Conservation (phyloP, 64 coral and sea anemone genomes). For the Platygyra sinensis region DNA sequence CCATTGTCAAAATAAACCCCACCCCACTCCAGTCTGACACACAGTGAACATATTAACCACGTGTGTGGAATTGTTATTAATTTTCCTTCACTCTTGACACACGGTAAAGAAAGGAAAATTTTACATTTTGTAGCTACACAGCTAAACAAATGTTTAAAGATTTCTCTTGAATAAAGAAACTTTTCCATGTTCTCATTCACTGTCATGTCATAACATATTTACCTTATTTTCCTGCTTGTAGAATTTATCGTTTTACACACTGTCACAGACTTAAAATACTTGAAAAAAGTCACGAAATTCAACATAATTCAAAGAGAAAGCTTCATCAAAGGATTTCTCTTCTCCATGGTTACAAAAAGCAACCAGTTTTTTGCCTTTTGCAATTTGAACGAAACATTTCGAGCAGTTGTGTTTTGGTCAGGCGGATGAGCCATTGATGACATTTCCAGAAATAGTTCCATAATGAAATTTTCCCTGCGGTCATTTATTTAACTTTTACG, state of each 20-base stretch:
- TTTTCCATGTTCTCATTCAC: too few relatives aligned
- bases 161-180: background rate
- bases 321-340: background rate
- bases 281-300: background rate
- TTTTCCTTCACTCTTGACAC: background rate
- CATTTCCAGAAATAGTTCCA: background rate
- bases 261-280: background rate
- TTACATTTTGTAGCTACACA: background rate
- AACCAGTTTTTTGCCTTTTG: background rate
- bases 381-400: background rate
- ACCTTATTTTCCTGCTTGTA: too few relatives aligned
- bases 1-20: constrained; percentile 8
- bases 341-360: background rate
- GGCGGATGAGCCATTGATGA: background rate
- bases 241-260: too few relatives aligned
- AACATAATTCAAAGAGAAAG: background rate
- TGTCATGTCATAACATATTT: too few relatives aligned
- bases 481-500: constrained; percentile 24
- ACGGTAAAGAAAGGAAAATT: background rate
- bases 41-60: constrained; percentile 4
- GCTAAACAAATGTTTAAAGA: background rate
- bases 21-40: background rate
- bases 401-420: background rate
- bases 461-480: background rate
- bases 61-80: background rate